Evolutionary conservation across 2,113 vertebrate genomes (phyloP).

Genomic region (Climacteris rufus): DNA sequence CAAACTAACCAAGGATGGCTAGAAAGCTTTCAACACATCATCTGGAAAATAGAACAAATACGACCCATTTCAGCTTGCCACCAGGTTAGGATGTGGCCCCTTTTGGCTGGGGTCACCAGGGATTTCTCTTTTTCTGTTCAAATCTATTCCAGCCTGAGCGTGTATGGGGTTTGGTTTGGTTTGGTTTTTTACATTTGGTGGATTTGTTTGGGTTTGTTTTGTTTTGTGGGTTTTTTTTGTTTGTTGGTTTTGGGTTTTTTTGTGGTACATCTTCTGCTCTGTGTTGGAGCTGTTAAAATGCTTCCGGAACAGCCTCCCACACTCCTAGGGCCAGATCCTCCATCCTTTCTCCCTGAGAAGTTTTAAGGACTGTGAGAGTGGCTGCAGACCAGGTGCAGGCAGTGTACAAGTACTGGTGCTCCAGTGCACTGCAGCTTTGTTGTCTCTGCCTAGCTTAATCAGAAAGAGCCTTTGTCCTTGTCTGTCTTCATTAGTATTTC

Average conservation of each 20-base stretch:
- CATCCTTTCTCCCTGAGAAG: neutral
- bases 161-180: rapidly evolving
- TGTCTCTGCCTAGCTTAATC: neutral
- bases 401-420: neutral
- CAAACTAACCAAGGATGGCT: constrained; percentile 9
- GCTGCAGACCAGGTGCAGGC: neutral
- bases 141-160: neutral
- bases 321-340: neutral
- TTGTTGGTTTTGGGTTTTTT: rapidly evolving
- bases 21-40: neutral
- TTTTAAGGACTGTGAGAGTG: neutral
- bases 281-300: neutral
- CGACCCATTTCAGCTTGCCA: neutral
- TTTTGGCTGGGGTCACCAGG: neutral
- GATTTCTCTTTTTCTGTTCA: neutral
- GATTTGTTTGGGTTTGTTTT: rapidly evolving
- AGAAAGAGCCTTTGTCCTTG: constrained; percentile 5
- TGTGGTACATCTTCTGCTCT: neutral
- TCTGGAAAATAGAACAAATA: neutral
- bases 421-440: neutral
- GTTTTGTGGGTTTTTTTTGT: neutral
- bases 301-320: neutral
- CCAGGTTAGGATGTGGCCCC: neutral
- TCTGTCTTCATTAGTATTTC: neutral
- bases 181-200: neutral